phyloP scores from a whole-genome alignment of 2,113 vertebrate genomes.

The Stegastes partitus region DNA sequence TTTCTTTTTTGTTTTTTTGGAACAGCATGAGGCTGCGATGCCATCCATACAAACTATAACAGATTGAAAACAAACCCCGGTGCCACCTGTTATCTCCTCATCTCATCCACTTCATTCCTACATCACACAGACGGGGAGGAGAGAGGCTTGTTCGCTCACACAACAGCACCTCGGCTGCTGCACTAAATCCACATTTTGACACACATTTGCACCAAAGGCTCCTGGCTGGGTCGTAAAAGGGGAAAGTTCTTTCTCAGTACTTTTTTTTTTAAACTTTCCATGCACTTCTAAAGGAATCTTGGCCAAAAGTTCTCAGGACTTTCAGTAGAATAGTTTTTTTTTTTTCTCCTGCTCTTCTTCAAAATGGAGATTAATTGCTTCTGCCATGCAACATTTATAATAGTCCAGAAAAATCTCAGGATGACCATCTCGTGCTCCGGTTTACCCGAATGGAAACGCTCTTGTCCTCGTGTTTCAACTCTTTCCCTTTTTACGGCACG shows the following conservation, averaged over 20 bases:
- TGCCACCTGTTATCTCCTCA: neutral
- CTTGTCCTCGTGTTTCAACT: neutral
- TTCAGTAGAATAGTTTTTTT: conserved; percentile 45
- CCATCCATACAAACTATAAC: conserved; percentile 5
- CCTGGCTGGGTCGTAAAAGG: neutral
- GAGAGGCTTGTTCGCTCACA: neutral
- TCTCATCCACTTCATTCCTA: neutral
- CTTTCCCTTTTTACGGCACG: neutral
- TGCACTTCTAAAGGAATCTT: conserved; percentile 29
- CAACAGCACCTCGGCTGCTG: neutral
- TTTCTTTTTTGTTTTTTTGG: conserved; percentile 14
- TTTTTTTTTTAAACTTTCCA: conserved; percentile 20
- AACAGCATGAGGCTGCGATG: neutral
- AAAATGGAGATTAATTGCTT: conserved; percentile 57
- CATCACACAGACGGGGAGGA: neutral
- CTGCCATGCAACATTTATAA: conserved; percentile 61
- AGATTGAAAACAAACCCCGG: neutral
- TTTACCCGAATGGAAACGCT: conserved; percentile 4
- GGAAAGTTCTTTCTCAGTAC: neutral
- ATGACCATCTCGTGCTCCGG: conserved; percentile 16
- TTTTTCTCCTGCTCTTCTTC: conserved; percentile 35
- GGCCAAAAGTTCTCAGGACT: conserved; percentile 42
- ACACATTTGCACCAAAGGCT: conserved; percentile 2
- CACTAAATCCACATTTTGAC: conserved; percentile 10
- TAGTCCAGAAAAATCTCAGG: conserved; percentile 38